These are phyloP conservation scores for Daphoenositta chrysoptera DNA, from an alignment of 2,113 vertebrate species.

Conservation along the genomic window DNA sequence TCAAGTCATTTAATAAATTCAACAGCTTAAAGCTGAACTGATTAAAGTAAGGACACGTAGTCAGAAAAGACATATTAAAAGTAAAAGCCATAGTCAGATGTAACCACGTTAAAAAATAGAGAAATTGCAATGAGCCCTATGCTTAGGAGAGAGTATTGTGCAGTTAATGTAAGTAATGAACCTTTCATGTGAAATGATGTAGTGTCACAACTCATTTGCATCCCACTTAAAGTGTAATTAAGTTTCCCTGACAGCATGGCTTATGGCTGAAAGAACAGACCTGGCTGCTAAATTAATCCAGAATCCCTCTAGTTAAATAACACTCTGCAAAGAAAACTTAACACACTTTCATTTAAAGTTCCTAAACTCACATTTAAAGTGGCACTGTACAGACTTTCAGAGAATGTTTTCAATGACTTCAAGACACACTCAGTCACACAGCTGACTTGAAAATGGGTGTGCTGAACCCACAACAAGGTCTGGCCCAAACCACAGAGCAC, in stretches of 20 bases:
- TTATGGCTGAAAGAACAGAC: constrained; percentile 79
- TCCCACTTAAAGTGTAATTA: constrained; percentile 84
- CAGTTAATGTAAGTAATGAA: constrained; percentile 80
- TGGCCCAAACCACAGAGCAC: not conserved
- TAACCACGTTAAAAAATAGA: constrained; percentile 39
- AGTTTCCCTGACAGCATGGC: constrained; percentile 79
- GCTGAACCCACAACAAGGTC: not conserved
- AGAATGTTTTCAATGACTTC: not conserved
- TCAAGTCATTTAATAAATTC: constrained; percentile 53
- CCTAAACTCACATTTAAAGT: constrained; percentile 56
- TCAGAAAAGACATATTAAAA: constrained; percentile 48
- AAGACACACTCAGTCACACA: not conserved
- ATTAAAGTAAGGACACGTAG: constrained; percentile 31
- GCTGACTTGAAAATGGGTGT: not conserved
- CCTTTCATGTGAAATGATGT: constrained; percentile 83
- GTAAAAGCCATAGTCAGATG: constrained; percentile 53
- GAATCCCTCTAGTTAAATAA: constrained; percentile 74
- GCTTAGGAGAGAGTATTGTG: constrained; percentile 65
- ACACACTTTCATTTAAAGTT: constrained; percentile 68
- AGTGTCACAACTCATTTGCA: constrained; percentile 85
- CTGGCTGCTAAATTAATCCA: constrained; percentile 80
- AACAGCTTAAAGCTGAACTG: constrained; percentile 42
- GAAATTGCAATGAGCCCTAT: constrained; percentile 62
- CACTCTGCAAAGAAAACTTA: constrained; percentile 70
- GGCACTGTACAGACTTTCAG: not conserved